phyloP scores from a whole-genome alignment of 2,888 invertebrate genomes.

The Dyspetes luteomarginatus region DNA sequence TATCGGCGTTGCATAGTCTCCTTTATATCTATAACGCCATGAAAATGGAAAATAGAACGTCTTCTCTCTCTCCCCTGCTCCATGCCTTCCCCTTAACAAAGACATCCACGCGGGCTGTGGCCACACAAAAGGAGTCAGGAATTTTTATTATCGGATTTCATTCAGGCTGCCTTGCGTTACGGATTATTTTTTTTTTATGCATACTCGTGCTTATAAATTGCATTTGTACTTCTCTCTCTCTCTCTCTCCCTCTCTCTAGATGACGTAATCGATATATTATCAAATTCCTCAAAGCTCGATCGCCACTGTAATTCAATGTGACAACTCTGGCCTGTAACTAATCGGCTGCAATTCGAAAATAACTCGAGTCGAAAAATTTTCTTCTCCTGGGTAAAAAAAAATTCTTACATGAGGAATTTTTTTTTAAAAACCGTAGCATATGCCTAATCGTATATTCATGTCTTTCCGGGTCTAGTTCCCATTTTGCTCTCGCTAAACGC shows the following conservation, averaged over 20 bases:
- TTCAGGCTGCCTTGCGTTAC: conserved; percentile 15
- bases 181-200: no score
- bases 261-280: conserved; percentile 19
- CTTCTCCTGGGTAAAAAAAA: not conserved
- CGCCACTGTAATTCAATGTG: conserved; percentile 13
- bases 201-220: no score
- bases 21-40: conserved; percentile 22
- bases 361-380: not conserved
- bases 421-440: not conserved
- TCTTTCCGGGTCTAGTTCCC: not conserved
- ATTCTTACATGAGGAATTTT: not conserved
- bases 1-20: conserved; percentile 16
- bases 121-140: conserved; percentile 54
- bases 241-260: conserved; percentile 13
- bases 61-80: not conserved
- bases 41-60: conserved; percentile 48
- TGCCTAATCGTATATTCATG: conserved; percentile 10
- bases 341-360: not conserved
- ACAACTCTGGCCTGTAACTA: not conserved
- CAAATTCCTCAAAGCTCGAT: conserved; percentile 21
- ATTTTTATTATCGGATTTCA: conserved; percentile 61
- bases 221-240: conserved; percentile 3
- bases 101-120: conserved; percentile 26
- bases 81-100: conserved; percentile 28
- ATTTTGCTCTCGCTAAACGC: not conserved